Conservation (phyloP, 2,113 vertebrate genomes). For the Maccullochella peelii region DNA sequence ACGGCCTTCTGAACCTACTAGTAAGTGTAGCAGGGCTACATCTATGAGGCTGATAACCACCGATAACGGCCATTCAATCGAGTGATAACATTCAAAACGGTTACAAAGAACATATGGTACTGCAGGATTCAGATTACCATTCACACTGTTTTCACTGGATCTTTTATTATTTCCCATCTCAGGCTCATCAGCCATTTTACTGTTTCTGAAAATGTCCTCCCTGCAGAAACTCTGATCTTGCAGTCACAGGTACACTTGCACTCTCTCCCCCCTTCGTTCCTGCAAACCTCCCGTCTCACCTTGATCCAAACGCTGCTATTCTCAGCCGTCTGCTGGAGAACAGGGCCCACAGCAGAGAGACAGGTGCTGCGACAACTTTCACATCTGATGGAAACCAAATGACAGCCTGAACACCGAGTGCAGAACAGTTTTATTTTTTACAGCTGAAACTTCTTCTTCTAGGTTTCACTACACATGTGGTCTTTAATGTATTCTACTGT, state of each 20-base stretch:
- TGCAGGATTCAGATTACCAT: background rate
- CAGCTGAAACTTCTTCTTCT: too few relatives aligned
- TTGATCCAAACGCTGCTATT: conserved; percentile 34
- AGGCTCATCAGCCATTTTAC: background rate
- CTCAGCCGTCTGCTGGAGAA: conserved; percentile 7
- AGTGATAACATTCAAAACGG: too few relatives aligned
- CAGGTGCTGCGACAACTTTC: conserved; percentile 7
- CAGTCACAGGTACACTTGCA: background rate
- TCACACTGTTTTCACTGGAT: background rate
- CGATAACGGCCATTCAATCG: too few relatives aligned
- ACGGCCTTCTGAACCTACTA: too few relatives aligned
- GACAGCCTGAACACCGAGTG: background rate
- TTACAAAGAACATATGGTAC: background rate
- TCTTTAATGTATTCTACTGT: background rate
- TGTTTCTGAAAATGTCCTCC: background rate
- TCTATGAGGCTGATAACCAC: too few relatives aligned
- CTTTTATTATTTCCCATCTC: background rate
- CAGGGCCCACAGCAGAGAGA: background rate
- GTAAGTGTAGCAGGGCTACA: too few relatives aligned
- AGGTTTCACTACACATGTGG: too few relatives aligned
- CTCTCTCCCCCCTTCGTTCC: background rate
- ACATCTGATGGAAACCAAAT: background rate
- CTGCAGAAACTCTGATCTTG: conserved; percentile 27
- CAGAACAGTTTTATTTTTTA: background rate
- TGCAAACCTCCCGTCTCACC: background rate